Conservation (phyloP, 2,797 vertebrate genomes). For the Phataginus tetradactyla region DNA sequence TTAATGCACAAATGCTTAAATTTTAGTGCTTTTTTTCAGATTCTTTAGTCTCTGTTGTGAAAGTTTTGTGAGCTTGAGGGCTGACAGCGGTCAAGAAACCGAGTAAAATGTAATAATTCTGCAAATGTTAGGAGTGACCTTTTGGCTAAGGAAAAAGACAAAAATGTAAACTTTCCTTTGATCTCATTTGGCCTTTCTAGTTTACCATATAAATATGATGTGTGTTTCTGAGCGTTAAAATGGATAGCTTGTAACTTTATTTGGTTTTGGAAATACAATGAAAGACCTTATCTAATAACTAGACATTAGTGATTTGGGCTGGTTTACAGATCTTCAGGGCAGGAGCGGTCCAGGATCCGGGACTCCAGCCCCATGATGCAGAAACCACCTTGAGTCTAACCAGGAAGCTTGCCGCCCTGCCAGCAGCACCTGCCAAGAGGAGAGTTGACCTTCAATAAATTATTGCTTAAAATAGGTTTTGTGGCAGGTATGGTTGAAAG, state of each 20-base stretch:
- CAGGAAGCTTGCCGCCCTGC: neutral
- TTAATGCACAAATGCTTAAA: slow-evolving; percentile 56
- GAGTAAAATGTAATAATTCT: slow-evolving; percentile 51
- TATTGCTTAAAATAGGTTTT: neutral
- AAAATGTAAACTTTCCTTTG: slow-evolving; percentile 46
- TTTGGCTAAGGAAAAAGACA: slow-evolving; percentile 37
- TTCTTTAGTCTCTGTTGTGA: slow-evolving; percentile 54
- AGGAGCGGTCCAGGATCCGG: neutral
- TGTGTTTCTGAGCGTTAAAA: neutral
- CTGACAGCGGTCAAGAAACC: slow-evolving; percentile 16
- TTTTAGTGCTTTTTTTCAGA: slow-evolving; percentile 1
- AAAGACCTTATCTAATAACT: slow-evolving; percentile 25
- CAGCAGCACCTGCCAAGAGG: neutral
- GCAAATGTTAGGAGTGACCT: slow-evolving; percentile 35
- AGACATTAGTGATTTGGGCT: neutral
- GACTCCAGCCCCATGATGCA: neutral
- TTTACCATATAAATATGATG: neutral
- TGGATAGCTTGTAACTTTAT: slow-evolving; percentile 24
- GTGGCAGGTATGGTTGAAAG: neutral
- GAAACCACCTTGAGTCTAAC: neutral
- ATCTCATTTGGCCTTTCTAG: slow-evolving; percentile 8
- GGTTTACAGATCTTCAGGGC: neutral
- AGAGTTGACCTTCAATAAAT: neutral
- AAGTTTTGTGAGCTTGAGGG: slow-evolving; percentile 43
- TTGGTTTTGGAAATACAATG: neutral